Conservation (phyloP, 2,888 invertebrate species). For the Hypercompe scribonia region DNA sequence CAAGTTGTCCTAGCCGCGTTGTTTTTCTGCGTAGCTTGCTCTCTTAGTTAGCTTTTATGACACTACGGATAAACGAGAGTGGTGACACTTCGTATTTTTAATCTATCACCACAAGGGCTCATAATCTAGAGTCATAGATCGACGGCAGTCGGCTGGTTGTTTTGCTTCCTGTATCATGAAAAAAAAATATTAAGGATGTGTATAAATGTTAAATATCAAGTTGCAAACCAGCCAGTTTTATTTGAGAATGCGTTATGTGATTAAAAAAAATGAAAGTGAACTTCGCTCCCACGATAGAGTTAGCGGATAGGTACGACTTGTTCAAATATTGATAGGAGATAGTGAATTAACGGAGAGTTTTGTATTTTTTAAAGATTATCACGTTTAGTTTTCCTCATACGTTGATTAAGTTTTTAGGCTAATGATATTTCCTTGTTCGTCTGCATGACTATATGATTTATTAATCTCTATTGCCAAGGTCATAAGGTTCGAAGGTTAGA, state of each 20-base stretch:
- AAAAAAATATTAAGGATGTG: constrained; percentile 12
- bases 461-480: not conserved
- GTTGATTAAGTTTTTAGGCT: constrained; percentile 3
- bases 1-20: no score
- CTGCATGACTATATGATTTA: not conserved
- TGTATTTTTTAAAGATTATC: constrained; percentile 21
- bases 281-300: constrained; percentile 74
- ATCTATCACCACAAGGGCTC: no score
- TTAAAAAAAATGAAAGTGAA: constrained; percentile 59
- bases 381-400: constrained; percentile 17
- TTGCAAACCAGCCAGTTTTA: constrained; percentile 16
- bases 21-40: no score
- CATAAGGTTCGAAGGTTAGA: not conserved
- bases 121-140: no score
- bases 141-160: no score
- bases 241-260: constrained; percentile 44
- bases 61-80: no score
- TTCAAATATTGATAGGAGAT: constrained; percentile 64
- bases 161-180: not conserved
- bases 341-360: constrained; percentile 14
- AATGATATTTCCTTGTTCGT: constrained; percentile 9
- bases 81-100: no score
- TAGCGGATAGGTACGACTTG: constrained; percentile 42
- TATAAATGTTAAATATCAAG: constrained; percentile 17
- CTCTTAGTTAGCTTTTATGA: no score